Evolutionary conservation across 2,888 invertebrate genomes (phyloP), one percentile per base, ranked within the genome.

Genomic region (Eilema depressum): DNA sequence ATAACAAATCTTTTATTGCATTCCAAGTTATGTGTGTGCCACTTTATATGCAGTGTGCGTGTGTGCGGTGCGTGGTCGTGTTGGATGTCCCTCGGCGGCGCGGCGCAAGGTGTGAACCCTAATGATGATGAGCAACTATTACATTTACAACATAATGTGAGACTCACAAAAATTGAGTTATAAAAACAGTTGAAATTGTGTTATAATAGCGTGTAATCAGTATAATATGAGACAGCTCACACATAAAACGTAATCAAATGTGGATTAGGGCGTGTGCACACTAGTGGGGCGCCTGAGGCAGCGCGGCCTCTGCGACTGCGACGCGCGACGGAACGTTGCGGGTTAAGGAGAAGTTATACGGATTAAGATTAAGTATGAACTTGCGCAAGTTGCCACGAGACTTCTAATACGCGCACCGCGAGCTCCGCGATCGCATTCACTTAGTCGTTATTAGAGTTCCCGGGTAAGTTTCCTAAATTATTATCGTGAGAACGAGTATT

Each of bases 171-270:
- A 75, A 77, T 75, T 66, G 62, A 75, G 75, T 71, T 69, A 75
- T 77, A 69, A 69, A 66, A 73, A 69, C 63, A 63, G 57, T 65
- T 64, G 17, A 68, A 66, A 75, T 56, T 59, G 68, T 59, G 60
- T 23, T 72, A 59, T 82, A 74, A 73, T 73, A 70, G 71, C 70
- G 63, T 62, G 62, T 73, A 63, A 75, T 76, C 70, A 77, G 70
- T 63, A 65, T 66, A 57, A 66, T 71, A 66, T 74, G 53, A 66
- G 72, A 23, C 73, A 68, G 28, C 66, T 65, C 67, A 37, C 64
- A 64, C 60, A 59, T 67, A 26, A 37, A 59, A 70, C 68, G 82
- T 83, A 77, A 87, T 87, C 82, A 82, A 86, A 83, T 74, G 75
- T 70, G 80, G 73, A 83, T 84, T 79, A 86, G 70, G 77, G 70